Percentiles rank a stretch among this genome's conserved stretches.
These are phyloP conservation scores for Nilaparvata lugens DNA, from an alignment of 1,140 invertebrate genomes.

Conservation along the genomic window DNA sequence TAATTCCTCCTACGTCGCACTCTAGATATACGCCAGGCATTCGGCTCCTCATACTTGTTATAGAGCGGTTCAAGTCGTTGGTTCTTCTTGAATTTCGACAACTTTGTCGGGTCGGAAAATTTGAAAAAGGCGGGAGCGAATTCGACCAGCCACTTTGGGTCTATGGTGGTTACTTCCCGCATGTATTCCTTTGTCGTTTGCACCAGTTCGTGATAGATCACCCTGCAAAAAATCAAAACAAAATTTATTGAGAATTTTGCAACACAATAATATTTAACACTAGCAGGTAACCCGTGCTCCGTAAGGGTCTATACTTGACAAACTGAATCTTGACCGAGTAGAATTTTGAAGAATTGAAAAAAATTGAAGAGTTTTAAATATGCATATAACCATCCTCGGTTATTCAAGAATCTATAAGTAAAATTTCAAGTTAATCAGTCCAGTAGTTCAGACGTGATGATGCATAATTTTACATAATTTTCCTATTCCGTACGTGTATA, in stretches of 20 bases:
- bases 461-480: too few relatives aligned
- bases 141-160: conserved; percentile 99
- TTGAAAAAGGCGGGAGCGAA: conserved; percentile 99
- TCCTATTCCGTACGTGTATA: too few relatives aligned
- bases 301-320: neutral
- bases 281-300: too few relatives aligned
- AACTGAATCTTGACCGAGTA: neutral
- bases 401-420: too few relatives aligned
- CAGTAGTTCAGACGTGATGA: too few relatives aligned
- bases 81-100: conserved; percentile 99
- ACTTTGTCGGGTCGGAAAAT: conserved; percentile 97
- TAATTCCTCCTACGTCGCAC: conserved; percentile 84
- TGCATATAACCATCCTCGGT: too few relatives aligned
- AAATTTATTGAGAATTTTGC: too few relatives aligned
- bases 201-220: conserved; percentile 97
- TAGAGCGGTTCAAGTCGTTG: conserved; percentile 95
- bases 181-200: conserved; percentile 99
- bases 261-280: conserved; percentile 11
- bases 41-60: conserved; percentile 99
- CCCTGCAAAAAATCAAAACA: conserved; percentile 50
- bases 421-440: too few relatives aligned
- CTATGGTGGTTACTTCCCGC: conserved; percentile 97
- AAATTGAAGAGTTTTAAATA: too few relatives aligned
- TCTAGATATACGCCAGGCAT: conserved; percentile 97
- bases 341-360: too few relatives aligned